Evolutionary conservation across 2,113 vertebrate genomes (phyloP), one percentile per base, ranked within the genome.

Genomic region (Corythoichthys haematopterus): DNA sequence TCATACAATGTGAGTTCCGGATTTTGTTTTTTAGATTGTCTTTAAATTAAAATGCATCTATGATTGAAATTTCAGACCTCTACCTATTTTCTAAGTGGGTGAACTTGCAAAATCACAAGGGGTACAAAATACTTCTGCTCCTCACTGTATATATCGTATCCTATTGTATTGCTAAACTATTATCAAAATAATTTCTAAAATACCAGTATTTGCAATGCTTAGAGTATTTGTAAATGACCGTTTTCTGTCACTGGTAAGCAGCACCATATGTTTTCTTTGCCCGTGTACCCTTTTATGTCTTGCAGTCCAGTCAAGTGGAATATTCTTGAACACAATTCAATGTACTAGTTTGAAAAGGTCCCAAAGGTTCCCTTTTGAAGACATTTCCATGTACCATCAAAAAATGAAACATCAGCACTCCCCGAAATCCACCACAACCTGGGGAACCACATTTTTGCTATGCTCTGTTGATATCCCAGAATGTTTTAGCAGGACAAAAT

Each of bases 401-500:
- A n/a, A 28, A 61, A 63, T 45, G 37, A 68, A 70, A 59, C 28
- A 60, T 50, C 11, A 45, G 10, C 36, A 57, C 35, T 51, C 55
- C 68, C 47, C 69, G 66, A 15, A 69, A 37, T 40, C 56, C 59
- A 69, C 64, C 78, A 76, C 40, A 76, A 73, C 74, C 77, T 73
- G n/a, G 61, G 78, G 76, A 75, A 81, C 60, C 76, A 70, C 70
- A 77, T 65, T 74, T 72, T 55, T 63, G 45, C 77, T 67, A 79
- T 69, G 77, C 83, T 82, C 81, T 77, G 79, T 67, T 88, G 81
- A 79, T 71, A 75, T 61, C 65, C 71, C 71, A 87, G 82, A 88
- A 86, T 82, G 80, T 81, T 76, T 38, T 65, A 84, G 65, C 76
- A 82, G 73, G 75, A 75, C 71, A 74, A 80, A 81, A 84, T 84